Percentiles rank a stretch among this genome's conserved stretches.
Evolutionary conservation across 2,888 invertebrate genomes (phyloP).

Genomic region (Eutolmus rufibarbis): DNA sequence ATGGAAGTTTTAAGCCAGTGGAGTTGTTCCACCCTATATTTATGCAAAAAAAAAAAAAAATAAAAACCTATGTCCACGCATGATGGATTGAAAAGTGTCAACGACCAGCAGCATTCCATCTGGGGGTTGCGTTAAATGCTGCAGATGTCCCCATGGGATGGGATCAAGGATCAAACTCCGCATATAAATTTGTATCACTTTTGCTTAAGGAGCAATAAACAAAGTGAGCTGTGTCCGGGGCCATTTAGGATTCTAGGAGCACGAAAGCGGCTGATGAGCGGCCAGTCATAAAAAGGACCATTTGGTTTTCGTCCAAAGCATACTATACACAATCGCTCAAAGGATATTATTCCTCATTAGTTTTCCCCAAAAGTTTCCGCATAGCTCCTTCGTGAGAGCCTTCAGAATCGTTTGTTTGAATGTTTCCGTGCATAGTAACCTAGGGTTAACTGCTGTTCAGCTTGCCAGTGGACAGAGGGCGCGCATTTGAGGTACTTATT

Average conservation of each 20-base stretch:
- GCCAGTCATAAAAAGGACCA: slow-evolving; percentile 13
- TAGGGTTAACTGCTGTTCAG: slow-evolving; percentile 16
- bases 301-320: slow-evolving; percentile 33
- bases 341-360: slow-evolving; percentile 39
- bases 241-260: neutral
- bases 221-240: neutral
- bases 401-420: slow-evolving; percentile 27
- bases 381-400: slow-evolving; percentile 9
- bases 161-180: neutral
- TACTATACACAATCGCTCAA: slow-evolving; percentile 26
- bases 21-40: neutral
- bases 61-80: neutral
- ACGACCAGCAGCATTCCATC: neutral
- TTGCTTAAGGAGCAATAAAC: neutral
- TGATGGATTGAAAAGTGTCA: neutral
- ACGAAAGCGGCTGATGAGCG: neutral
- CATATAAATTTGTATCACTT: neutral
- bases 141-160: neutral
- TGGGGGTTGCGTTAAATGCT: neutral
- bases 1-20: neutral
- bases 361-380: slow-evolving; percentile 26
- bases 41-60: too few species aligned
- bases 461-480: neutral
- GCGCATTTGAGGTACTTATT: neutral
- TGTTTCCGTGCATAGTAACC: slow-evolving; percentile 31